A percentile compares a stretch with the other conserved stretches of the same genome.
Evolutionary conservation across 1,140 invertebrate genomes (phyloP).

Genomic region (Atta texana): DNA sequence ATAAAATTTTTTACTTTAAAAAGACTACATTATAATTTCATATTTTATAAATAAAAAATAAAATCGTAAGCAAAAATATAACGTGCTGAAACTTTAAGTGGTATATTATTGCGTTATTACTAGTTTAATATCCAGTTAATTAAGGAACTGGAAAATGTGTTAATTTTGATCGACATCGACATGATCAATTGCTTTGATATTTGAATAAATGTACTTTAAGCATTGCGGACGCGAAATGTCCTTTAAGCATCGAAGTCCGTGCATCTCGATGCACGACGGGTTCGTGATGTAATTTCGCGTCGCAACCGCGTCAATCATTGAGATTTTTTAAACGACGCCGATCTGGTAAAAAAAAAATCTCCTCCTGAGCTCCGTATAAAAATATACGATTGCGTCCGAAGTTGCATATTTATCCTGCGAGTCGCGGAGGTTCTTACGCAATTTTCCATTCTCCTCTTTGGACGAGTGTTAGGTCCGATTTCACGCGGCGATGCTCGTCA

Average conservation of each 20-base stretch:
- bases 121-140: not conserved
- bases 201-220: conserved; percentile 32
- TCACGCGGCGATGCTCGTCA: conserved; percentile 39
- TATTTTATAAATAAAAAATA: not conserved
- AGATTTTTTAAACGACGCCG: conserved; percentile 23
- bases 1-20: not conserved
- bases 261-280: not conserved
- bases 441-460: conserved; percentile 64
- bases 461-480: conserved; percentile 45
- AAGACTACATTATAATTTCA: not conserved
- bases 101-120: not conserved
- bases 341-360: conserved; percentile 28
- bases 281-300: conserved; percentile 36
- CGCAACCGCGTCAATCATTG: conserved; percentile 34
- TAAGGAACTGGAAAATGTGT: not conserved
- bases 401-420: conserved; percentile 65
- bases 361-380: not conserved
- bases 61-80: no score
- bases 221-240: not conserved
- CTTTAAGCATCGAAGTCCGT: conserved; percentile 23
- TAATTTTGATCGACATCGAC: not conserved
- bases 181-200: not conserved
- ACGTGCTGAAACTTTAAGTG: no score
- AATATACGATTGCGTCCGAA: conserved; percentile 41
- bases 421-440: conserved; percentile 59